A percentile compares a stretch with the other conserved stretches of the same genome.
These are phyloP conservation scores for Tamias sibiricus DNA, from an alignment of 2,113 vertebrate species.

Conservation along the genomic window DNA sequence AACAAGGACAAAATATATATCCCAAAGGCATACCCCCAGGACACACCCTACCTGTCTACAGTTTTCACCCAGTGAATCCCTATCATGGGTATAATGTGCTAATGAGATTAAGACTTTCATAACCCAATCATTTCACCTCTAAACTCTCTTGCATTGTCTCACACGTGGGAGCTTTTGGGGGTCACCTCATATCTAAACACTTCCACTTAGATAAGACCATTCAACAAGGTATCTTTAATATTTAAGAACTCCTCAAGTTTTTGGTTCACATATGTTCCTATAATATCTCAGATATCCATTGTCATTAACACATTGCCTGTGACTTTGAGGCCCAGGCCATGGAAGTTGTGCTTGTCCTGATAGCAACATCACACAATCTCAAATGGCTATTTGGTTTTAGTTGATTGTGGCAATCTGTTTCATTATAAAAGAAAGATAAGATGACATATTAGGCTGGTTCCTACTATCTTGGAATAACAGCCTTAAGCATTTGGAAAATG, in stretches of 20 bases:
- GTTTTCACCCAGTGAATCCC: too few relatives aligned
- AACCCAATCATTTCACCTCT: too few relatives aligned
- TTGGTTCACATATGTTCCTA: neutral
- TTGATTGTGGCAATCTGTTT: constrained; percentile 78
- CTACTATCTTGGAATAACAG: constrained; percentile 79
- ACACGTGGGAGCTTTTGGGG: too few relatives aligned
- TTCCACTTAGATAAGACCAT: neutral
- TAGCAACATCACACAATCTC: constrained; percentile 54
- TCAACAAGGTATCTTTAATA: neutral
- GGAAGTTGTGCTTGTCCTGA: constrained; percentile 64
- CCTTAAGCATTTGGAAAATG: constrained; percentile 81
- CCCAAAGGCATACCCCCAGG: too few relatives aligned
- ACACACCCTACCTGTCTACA: too few relatives aligned
- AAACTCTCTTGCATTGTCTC: too few relatives aligned
- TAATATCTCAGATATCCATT: constrained; percentile 1
- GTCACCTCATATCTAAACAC: too few relatives aligned
- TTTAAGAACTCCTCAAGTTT: neutral
- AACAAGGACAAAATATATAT: too few relatives aligned
- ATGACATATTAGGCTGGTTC: constrained; percentile 78
- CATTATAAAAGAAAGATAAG: constrained; percentile 83
- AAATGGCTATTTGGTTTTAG: constrained; percentile 69
- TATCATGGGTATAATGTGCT: too few relatives aligned
- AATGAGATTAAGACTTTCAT: too few relatives aligned
- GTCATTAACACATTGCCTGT: constrained; percentile 54
- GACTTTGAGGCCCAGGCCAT: neutral